Evolutionary conservation across 2,113 vertebrate species (phyloP), one percentile per base, ranked within the genome.

Genomic region (Asarcornis scutulata): DNA sequence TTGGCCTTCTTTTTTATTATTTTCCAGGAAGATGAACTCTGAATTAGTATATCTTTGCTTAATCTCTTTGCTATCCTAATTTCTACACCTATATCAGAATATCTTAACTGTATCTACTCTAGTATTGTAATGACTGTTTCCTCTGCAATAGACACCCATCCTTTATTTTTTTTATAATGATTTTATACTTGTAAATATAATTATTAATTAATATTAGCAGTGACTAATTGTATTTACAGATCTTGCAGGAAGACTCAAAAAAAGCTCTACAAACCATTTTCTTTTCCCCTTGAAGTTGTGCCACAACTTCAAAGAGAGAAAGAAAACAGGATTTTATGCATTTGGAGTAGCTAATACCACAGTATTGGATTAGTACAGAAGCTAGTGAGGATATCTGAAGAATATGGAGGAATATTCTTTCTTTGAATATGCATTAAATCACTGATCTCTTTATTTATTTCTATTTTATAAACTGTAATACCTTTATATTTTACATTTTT

Each of bases 281-380:
- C 14, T 87, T 88, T 85, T 55, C 36, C 32, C 27, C 40, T 77
- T 76, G 79, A 92, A 69, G 83, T 82, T 14, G 3, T 46, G 40
- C 10, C 84, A 66, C 27, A 67, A 15, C 87, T 91, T 96, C 93
- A 97, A 91, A 96, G 88, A 50, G 68, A 80, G 32, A 82, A 82
- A 89, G 50, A 59, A 93, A 91, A 87, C 23, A 67, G 62, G 72
- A 88, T 96, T 96, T 94, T 26, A 86, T 90, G 88, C 73, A 83
- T 81, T 83, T 63, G 26, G 60, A 29, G 23, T 71, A 89, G 59
- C 44, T 80, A 78, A 82, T 74, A 36, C 34, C 20, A 22, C 58
- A 69, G 38, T n/a, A 76, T 5, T 44, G 50, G 53, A 68, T 94
- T 31, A 89, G 31, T 53, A 85, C 20, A 86, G 60, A 63, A 83